Base-by-base conservation (phyloP, 2,797 vertebrate genomes). In the Oreonectes daqikongensis region DNA sequence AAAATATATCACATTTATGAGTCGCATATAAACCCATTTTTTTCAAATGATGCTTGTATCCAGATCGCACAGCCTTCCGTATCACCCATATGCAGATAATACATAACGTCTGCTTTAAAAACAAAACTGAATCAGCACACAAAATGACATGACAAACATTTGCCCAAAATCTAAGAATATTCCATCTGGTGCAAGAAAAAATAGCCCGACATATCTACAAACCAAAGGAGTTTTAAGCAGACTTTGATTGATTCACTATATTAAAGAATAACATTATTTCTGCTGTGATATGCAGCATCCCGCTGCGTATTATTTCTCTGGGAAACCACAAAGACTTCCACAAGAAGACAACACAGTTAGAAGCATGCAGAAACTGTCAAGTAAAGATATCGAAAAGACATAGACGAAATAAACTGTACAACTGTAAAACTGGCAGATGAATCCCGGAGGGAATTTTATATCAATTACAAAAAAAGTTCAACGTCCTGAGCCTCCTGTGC, bases 221-320 rank as follows among this genome's bases (percentile, higher is more conserved):
- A 74, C 69, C 32, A 44, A 52, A 8, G 7, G 42, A 75, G 69
- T 80, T 69, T 72, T 77, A 53, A 68, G 38, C 63, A 18, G 60
- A 79, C 77, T 76, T 75, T 81, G 80, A 84, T 59, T 38, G 70
- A 80, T 81, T 64, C 60, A 38, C 42, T 77, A 55, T 86, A 79
- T 81, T 81, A 84, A 82, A 84, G 46, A 81, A 83, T 28, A 83
- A 83, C 78, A 84, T 81, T 83, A 75, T 77, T 81, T 81, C 59
- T 82, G 67, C 74, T 73, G 5, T 65, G 69, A 76, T 80, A 82
- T 75, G 66, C 44, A 24, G 64, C 20, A 4, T 18, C 78, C 72
- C 69, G 78, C 82, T 68, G 78, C 69, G 82, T 60, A 75, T 77
- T 77, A 72, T 77, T 81, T 73, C 38, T 75, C 60, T 80, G 20